phyloP scores from a whole-genome alignment of 2,113 vertebrate species.

The Perca fluviatilis region DNA sequence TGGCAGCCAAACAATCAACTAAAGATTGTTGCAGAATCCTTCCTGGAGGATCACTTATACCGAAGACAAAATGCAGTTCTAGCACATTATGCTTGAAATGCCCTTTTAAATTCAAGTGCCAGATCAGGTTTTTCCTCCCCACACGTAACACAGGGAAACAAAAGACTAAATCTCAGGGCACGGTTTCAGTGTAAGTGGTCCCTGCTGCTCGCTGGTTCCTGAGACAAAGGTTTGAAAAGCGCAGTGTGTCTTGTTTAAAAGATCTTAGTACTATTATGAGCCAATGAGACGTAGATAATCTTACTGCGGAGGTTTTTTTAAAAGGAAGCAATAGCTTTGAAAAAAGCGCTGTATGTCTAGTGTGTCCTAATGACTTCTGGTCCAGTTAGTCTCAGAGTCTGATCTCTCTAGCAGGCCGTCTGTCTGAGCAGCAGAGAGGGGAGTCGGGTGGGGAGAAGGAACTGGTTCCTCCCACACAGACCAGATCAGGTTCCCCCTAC shows the following conservation, averaged over 20 bases:
- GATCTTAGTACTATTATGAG: slow-evolving; percentile 61
- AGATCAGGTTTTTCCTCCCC: slow-evolving; percentile 28
- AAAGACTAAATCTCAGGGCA: slow-evolving; percentile 59
- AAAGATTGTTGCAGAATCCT: slow-evolving; percentile 47
- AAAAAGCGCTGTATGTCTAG: slow-evolving; percentile 69
- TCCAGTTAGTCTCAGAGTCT: slow-evolving; percentile 82
- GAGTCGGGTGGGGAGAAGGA: slow-evolving; percentile 39
- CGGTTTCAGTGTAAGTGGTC: slow-evolving; percentile 56
- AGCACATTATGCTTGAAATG: slow-evolving; percentile 50
- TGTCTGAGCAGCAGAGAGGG: slow-evolving; percentile 66
- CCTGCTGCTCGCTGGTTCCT: slow-evolving; percentile 53
- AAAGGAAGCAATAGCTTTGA: slow-evolving; percentile 66
- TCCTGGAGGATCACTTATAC: slow-evolving; percentile 52
- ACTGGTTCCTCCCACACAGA: slow-evolving; percentile 78
- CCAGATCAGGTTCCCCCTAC: slow-evolving; percentile 81
- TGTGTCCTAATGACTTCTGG: slow-evolving; percentile 82
- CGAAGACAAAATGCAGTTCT: slow-evolving; percentile 47
- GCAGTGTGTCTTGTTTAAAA: slow-evolving; percentile 59
- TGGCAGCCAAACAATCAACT: slow-evolving; percentile 24
- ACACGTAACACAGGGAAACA: slow-evolving; percentile 46
- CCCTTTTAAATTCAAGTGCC: slow-evolving; percentile 47
- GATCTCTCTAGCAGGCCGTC: slow-evolving; percentile 82
- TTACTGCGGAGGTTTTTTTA: slow-evolving; percentile 58
- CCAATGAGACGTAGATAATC: slow-evolving; percentile 67
- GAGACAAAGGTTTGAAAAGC: slow-evolving; percentile 61